Percentiles rank a stretch among this genome's conserved stretches.
These are phyloP conservation scores for Crax fasciolata DNA, from an alignment of 2,797 vertebrate species.

Conservation along the genomic window DNA sequence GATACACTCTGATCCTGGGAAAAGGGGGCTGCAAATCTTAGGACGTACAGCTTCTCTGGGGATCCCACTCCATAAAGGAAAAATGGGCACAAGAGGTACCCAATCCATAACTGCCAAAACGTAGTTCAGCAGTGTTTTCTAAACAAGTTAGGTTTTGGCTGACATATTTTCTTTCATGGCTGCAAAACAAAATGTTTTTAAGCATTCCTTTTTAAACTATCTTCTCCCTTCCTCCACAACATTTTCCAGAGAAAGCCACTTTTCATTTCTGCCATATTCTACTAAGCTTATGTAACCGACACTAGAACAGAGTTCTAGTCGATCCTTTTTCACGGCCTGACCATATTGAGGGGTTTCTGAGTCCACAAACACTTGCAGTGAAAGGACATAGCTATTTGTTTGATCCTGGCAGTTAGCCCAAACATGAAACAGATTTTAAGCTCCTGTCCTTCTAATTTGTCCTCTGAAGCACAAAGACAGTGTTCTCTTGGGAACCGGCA, in stretches of 20 bases:
- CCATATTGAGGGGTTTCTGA: background rate
- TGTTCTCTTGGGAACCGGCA: background rate
- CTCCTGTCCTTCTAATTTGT: background rate
- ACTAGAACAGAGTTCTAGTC: background rate
- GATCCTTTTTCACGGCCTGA: background rate
- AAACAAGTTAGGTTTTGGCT: background rate
- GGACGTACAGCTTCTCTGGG: rapidly evolving
- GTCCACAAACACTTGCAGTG: background rate
- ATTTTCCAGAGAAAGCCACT: constrained; percentile 7
- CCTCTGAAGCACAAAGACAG: background rate
- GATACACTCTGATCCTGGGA: background rate
- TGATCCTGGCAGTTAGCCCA: background rate
- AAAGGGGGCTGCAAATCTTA: background rate
- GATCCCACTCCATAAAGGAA: background rate
- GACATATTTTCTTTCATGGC: background rate
- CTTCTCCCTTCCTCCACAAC: background rate
- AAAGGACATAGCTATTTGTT: background rate
- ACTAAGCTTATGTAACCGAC: background rate
- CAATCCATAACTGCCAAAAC: background rate
- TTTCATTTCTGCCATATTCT: background rate
- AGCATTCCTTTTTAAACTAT: constrained; percentile 1
- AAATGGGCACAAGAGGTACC: background rate
- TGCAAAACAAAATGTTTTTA: background rate
- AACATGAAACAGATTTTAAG: background rate
- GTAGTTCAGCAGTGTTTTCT: background rate